These are phyloP conservation scores for Bedellia somnulentella DNA, from an alignment of 2,888 invertebrate species.

Conservation along the genomic window DNA sequence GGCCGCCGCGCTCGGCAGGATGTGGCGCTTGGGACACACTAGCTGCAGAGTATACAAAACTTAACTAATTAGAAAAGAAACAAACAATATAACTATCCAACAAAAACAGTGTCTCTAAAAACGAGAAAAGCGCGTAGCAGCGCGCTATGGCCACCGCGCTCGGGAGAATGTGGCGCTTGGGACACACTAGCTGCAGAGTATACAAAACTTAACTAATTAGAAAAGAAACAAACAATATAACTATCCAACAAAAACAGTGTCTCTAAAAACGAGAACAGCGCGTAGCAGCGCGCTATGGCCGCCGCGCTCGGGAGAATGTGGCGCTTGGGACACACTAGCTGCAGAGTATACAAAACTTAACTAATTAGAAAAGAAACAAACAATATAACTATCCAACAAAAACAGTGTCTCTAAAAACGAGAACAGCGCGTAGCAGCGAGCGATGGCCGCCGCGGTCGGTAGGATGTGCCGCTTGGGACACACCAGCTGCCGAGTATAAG, in stretches of 20 bases:
- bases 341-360: no score
- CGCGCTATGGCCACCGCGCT: slow-evolving; percentile 81
- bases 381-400: no score
- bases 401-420: no score
- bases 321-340: slow-evolving; percentile 77
- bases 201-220: no score
- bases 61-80: no score
- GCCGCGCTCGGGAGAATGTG: slow-evolving; percentile 80
- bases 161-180: slow-evolving; percentile 74
- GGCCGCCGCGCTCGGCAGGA: slow-evolving; percentile 78
- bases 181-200: slow-evolving; percentile 72
- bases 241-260: no score
- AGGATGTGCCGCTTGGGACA: slow-evolving; percentile 77
- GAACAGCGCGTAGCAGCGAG: slow-evolving; percentile 78
- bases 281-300: slow-evolving; percentile 80
- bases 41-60: slow-evolving; percentile 64
- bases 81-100: no score
- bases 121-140: slow-evolving; percentile 77
- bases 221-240: no score
- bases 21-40: slow-evolving; percentile 76
- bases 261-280: no score
- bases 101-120: no score
- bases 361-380: no score
- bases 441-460: slow-evolving; percentile 80
- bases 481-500: slow-evolving; percentile 66